A percentile compares a stretch with the other conserved stretches of the same genome.
Conservation (phyloP, 2,888 invertebrate species). For the Ectropis crepuscularia region DNA sequence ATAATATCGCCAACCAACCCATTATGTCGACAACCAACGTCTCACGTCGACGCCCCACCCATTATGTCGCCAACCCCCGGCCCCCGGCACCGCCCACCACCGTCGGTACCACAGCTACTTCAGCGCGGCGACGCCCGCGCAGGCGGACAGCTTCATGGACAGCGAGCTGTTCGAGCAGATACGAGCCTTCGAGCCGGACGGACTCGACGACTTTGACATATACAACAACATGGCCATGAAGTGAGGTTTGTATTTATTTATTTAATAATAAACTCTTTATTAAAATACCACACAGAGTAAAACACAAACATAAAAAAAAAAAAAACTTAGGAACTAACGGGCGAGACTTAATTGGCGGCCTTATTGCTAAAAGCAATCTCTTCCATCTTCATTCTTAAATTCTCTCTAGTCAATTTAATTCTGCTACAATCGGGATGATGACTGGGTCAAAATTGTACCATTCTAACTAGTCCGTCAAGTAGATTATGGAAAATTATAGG, state of each 20-base stretch:
- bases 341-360: too few relatives aligned
- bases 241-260: conserved; percentile 58
- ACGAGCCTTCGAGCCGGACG: conserved; percentile 71
- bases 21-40: background rate
- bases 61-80: background rate
- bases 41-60: background rate
- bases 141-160: conserved; percentile 73
- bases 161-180: conserved; percentile 78
- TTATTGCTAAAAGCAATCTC: too few relatives aligned
- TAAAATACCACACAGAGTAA: too few relatives aligned
- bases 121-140: conserved; percentile 70
- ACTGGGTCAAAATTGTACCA: too few relatives aligned
- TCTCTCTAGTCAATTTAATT: too few relatives aligned
- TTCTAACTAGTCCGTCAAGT: too few relatives aligned
- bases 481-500: too few relatives aligned
- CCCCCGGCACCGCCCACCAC: background rate
- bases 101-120: conserved; percentile 71
- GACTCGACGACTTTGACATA: conserved; percentile 72
- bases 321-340: too few relatives aligned
- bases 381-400: too few relatives aligned
- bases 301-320: too few relatives aligned
- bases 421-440: too few relatives aligned
- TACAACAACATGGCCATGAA: conserved; percentile 71
- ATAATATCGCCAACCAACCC: conserved; percentile 1
- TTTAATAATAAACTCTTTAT: too few relatives aligned